Conservation (phyloP, 2,888 invertebrate species). For the Chouioia cunea region DNA sequence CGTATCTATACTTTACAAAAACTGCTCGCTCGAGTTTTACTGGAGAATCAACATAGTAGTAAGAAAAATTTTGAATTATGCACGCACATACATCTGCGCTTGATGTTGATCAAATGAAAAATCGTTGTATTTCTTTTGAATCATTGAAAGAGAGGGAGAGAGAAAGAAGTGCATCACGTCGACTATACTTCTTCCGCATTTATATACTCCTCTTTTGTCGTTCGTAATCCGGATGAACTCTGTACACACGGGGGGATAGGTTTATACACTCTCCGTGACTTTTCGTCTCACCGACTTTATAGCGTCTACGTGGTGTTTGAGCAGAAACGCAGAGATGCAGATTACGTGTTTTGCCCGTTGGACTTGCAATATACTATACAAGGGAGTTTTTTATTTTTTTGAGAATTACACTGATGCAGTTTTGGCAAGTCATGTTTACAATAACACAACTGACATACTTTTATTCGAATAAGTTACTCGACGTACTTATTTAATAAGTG, state of each 20-base stretch:
- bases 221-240: conserved; percentile 22
- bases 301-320: conserved; percentile 8
- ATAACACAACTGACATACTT: too few species aligned
- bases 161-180: conserved; percentile 11
- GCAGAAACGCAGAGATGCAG: neutral
- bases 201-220: conserved; percentile 17
- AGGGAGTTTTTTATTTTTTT: too few species aligned
- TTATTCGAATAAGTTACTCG: too few species aligned
- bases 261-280: conserved; percentile 4
- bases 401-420: too few species aligned
- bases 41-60: neutral
- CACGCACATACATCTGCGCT: neutral
- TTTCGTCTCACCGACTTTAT: conserved; percentile 34
- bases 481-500: too few species aligned
- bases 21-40: neutral
- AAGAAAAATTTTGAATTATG: conserved; percentile 3
- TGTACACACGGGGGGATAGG: neutral
- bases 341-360: neutral
- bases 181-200: too few species aligned
- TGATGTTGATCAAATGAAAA: neutral
- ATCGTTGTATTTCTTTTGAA: neutral
- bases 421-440: too few species aligned
- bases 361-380: too few species aligned
- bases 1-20: too few species aligned
- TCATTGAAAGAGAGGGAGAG: neutral